Conservation (phyloP, 2,113 vertebrate genomes). For the Vombatus ursinus region DNA sequence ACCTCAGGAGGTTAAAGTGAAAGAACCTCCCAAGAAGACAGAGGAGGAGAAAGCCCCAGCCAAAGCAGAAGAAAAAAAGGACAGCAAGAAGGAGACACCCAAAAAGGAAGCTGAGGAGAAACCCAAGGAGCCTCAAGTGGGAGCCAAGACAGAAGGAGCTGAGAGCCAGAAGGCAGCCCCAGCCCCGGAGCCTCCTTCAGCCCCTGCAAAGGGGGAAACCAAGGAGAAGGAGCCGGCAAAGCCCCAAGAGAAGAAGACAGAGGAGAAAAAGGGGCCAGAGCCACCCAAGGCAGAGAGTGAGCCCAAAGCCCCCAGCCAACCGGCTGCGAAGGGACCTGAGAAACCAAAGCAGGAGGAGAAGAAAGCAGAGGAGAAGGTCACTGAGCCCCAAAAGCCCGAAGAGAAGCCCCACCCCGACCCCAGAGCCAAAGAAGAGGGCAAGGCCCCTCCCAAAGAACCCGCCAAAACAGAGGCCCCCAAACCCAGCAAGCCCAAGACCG, state of each 20-base stretch:
- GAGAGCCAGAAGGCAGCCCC: constrained; percentile 75
- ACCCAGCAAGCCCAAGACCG: constrained; percentile 66
- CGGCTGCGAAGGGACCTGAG: constrained; percentile 59
- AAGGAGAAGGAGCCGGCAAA: constrained; percentile 74
- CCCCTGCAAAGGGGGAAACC: constrained; percentile 59
- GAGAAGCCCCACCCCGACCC: constrained; percentile 80
- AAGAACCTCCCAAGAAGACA: constrained; percentile 67
- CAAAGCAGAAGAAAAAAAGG: constrained; percentile 73
- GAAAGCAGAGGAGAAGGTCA: constrained; percentile 58
- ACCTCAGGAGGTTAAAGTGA: constrained; percentile 66
- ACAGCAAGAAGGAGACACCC: constrained; percentile 74
- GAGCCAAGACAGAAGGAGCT: constrained; percentile 75
- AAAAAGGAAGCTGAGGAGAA: constrained; percentile 77
- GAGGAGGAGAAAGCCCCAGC: constrained; percentile 74
- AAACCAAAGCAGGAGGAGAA: constrained; percentile 71
- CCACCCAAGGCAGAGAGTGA: constrained; percentile 72
- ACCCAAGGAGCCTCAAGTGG: constrained; percentile 74
- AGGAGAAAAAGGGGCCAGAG: constrained; percentile 59
- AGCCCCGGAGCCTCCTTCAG: constrained; percentile 74
- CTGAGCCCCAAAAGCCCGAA: constrained; percentile 78
- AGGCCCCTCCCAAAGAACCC: constrained; percentile 62
- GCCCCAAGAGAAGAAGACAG: constrained; percentile 71
- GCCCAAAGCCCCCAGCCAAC: constrained; percentile 75
- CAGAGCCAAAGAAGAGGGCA: constrained; percentile 74
- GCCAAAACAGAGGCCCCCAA: constrained; percentile 59